Evolutionary conservation across 2,113 vertebrate species (phyloP), one percentile per base, ranked within the genome.

Genomic region (Rhinogobius similis): DNA sequence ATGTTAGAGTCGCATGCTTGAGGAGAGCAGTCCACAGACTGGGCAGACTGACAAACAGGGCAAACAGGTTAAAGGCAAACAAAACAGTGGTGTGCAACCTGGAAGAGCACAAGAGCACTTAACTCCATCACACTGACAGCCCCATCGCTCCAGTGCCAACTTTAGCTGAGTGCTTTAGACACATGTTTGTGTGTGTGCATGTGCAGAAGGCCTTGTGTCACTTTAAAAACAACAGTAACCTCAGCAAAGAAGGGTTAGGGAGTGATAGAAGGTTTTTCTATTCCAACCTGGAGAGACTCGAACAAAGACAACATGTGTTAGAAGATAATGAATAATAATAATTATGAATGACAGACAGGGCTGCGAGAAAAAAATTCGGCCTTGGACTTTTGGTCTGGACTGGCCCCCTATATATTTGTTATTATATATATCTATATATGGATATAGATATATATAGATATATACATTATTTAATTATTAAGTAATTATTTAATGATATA

Each of bases 61-160:
- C 11, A 5, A 0, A 26, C 1, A 10, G 68, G 23, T 24, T 53
- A 21, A 53, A 62, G 52, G 66, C 48, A 44, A 74, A 62, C 50
- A 56, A 67, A 43, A 62, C 53, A 24, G 38, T 38, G 23, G 6
- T 68, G 36, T 59, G 56, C 56, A 52, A 62, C 70, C 39, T 69
- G 18, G 46, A 73, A 24, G 55, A 70, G 24, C 38, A 63, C 70
- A 52, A 10, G 21, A 74, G 50, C 70, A 53, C 50, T 65, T 67
- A 27, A 59, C 58, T 71, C 59, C 21, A 71, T 74, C 75, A 71
- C 26, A 14, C 67, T 77, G 79, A 53, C 74, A 77, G 73, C 39
- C 46, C 50, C 12, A 50, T 12, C 0, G 39, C 75, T 67, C 38
- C 0, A 63, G 46, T 46, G 62, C 56, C 55, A 77, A 1, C 58